phyloP scores from a whole-genome alignment of 2,113 vertebrate genomes.

The Hemiprocne comata region DNA sequence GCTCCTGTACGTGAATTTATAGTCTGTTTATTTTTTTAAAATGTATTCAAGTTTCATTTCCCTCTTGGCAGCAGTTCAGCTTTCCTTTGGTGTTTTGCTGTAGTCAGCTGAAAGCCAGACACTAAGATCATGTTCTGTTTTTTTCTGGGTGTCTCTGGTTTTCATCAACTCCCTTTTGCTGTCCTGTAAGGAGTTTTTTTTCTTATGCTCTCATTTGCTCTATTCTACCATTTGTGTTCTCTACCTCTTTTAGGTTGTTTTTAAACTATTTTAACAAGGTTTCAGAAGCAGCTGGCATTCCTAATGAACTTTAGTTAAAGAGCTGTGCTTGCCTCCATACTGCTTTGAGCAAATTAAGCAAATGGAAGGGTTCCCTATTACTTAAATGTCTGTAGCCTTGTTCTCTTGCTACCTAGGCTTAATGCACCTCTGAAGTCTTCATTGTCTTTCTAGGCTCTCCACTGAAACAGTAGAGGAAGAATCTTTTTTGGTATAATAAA shows the following conservation, averaged over 20 bases:
- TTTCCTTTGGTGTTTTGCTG: background rate
- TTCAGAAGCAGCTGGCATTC: background rate
- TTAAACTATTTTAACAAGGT: background rate
- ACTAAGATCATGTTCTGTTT: background rate
- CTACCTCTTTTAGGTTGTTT: background rate
- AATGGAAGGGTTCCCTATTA: background rate
- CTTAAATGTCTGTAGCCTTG: background rate
- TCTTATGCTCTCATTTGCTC: background rate
- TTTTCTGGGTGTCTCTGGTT: background rate
- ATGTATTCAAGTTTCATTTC: constrained; percentile 7
- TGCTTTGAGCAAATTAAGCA: background rate
- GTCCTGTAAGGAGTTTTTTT: constrained; percentile 18
- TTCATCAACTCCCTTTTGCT: background rate
- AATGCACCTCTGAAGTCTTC: background rate
- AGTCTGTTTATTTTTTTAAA: background rate
- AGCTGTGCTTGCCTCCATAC: background rate
- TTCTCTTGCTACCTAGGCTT: background rate
- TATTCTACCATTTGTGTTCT: background rate
- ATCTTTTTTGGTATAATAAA: background rate
- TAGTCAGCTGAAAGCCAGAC: constrained; percentile 13
- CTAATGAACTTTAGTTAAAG: background rate
- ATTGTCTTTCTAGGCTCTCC: background rate
- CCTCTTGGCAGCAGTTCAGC: background rate
- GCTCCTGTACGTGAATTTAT: background rate
- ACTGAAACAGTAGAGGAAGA: background rate